Conservation (phyloP, 2,113 vertebrate species). For the Etheostoma spectabile region DNA sequence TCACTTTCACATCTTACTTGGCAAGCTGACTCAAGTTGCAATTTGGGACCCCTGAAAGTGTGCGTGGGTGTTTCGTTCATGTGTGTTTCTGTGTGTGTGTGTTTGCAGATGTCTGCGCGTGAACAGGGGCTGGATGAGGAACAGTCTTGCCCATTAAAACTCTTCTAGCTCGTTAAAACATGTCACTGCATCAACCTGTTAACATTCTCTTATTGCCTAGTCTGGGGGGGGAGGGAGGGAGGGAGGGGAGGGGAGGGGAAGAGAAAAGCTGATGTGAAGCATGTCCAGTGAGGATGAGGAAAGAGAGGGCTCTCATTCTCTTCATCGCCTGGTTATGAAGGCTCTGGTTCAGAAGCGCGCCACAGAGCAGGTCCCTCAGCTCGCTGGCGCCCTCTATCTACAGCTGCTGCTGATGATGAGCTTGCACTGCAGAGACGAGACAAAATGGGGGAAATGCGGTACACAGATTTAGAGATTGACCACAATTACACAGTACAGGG, state of each 20-base stretch:
- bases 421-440: conserved; percentile 89
- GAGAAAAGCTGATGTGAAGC: conserved; percentile 71
- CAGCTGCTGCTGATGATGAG: conserved; percentile 99
- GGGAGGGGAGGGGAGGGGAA: too few species aligned
- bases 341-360: conserved; percentile 58
- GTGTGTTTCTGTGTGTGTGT: conserved; percentile 30
- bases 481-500: neutral
- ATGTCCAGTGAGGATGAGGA: conserved; percentile 69
- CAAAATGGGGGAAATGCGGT: conserved; percentile 20
- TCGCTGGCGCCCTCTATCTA: conserved; percentile 89
- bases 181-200: conserved; percentile 94
- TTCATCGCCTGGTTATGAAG: conserved; percentile 69
- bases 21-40: conserved; percentile 88
- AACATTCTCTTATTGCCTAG: conserved; percentile 95
- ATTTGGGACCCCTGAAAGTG: conserved; percentile 83
- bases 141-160: conserved; percentile 77
- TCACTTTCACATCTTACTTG: conserved; percentile 74
- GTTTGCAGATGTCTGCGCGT: neutral
- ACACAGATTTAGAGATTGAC: neutral
- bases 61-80: conserved; percentile 21
- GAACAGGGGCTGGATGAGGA: conserved; percentile 43
- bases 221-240: conserved; percentile 84
- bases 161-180: conserved; percentile 78
- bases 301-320: conserved; percentile 85
- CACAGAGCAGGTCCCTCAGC: conserved; percentile 63